phyloP scores from a whole-genome alignment of 2,113 vertebrate genomes.

The Xyliphius kryptos region DNA sequence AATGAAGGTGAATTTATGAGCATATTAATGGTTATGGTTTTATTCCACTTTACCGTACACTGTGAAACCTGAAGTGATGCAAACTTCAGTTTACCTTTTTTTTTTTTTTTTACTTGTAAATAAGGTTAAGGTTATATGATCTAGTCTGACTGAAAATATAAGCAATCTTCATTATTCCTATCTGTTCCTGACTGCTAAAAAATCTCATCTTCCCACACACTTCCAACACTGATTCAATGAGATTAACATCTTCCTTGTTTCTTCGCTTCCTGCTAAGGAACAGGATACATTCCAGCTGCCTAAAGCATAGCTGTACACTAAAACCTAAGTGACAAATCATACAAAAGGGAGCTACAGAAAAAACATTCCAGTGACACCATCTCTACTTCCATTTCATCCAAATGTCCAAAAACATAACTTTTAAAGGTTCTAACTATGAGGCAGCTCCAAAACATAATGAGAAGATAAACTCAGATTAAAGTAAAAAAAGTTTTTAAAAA shows the following conservation, averaged over 20 bases:
- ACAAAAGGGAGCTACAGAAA: slow-evolving; percentile 31
- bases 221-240: slow-evolving; percentile 6
- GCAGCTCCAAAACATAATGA: slow-evolving; percentile 7
- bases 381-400: slow-evolving; percentile 21
- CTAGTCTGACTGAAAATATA: too few species aligned
- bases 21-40: too few species aligned
- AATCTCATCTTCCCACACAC: slow-evolving; percentile 14
- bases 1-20: too few species aligned
- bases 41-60: too few species aligned
- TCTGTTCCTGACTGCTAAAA: slow-evolving; percentile 1
- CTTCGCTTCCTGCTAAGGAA: slow-evolving; percentile 7
- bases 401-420: slow-evolving; percentile 4
- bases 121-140: too few species aligned
- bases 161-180: too few species aligned
- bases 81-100: too few species aligned
- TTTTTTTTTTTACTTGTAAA: too few species aligned
- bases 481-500: neutral
- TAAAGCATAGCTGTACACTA: slow-evolving; percentile 12
- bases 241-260: slow-evolving; percentile 16
- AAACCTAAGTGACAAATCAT: slow-evolving; percentile 28
- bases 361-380: slow-evolving; percentile 20
- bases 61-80: too few species aligned
- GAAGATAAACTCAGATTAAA: slow-evolving; percentile 7
- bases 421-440: neutral
- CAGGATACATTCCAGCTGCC: slow-evolving; percentile 27